Evolutionary conservation across 2,797 vertebrate species (phyloP).

Genomic region (Chiroxiphia lanceolata): DNA sequence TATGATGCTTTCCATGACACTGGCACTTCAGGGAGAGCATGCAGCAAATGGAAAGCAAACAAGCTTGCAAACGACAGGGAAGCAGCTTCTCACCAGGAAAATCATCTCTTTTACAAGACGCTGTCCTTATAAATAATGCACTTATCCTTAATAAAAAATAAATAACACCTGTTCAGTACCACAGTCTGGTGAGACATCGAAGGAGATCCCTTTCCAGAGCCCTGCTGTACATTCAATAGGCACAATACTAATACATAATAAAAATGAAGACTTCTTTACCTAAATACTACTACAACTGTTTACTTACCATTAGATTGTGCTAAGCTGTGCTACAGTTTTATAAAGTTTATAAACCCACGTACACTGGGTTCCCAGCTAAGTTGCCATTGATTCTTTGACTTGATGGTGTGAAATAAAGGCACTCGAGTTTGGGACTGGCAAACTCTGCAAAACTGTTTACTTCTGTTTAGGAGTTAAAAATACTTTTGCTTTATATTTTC

Average conservation of each 20-base stretch:
- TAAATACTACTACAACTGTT: background rate
- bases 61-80: background rate
- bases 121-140: background rate
- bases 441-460: background rate
- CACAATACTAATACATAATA: background rate
- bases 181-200: background rate
- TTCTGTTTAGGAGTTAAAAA: conserved; percentile 47
- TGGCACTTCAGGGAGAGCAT: background rate
- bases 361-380: background rate
- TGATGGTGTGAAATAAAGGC: background rate
- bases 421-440: background rate
- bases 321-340: background rate
- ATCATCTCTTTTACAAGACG: background rate
- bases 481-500: background rate
- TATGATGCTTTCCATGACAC: background rate
- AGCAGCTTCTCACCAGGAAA: background rate
- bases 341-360: background rate
- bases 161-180: background rate
- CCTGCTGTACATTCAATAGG: background rate
- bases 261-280: background rate
- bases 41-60: background rate
- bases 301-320: background rate
- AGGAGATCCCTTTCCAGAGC: background rate
- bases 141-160: background rate
- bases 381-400: background rate